Base-by-base conservation (phyloP, 2,797 vertebrate species). In the Coregonus suidteri region DNA sequence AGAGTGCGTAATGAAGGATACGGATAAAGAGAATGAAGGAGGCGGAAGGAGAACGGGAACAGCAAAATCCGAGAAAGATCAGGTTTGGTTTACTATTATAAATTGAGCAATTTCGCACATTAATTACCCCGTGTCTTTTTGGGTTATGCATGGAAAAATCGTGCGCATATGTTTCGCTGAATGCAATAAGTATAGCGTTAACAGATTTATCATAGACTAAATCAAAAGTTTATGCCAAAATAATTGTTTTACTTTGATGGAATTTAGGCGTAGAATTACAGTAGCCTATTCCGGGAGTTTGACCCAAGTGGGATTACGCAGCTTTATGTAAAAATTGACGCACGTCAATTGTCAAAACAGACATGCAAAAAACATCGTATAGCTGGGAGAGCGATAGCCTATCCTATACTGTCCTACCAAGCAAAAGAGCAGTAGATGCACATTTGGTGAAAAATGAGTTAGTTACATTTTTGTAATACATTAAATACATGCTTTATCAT, bases 51-150 rank as follows among this genome's bases (percentile, higher is more conserved):
- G 82, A 54, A 47, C 59, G 67, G 80, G 51, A 1, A 79, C 85
- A 5, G 82, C 35, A 51, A 89, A 85, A 51, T 75, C 74, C 3
- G 87, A 90, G 30, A 91, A 83, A n/a, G 86, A 88, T 54, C 89
- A 91, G 91, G 91, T 93, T 77, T 4, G 88, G 71, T 35, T 14
- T 1, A 75, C 15, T 65, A 53, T 72, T 6, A n/a, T 30, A 5
- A 15, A 14, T 3, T 51, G 9, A 18, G 56, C 41, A 47, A 47
- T 47, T 13, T 47, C 9, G 41, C 3, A 47, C 37, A 20, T 18
- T 20, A 59, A 59, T 20, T n/a, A 59, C 2, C 18, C 56, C 52
- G 15, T 53, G 15, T 15, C 7, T 53, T 53, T 5, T 59, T 59
- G 16, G 56, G 16, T 59, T 47, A 9, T 18, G 56, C 56, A 59